Base-by-base conservation (phyloP, 2,113 vertebrate species). In the Trachemys scripta region DNA sequence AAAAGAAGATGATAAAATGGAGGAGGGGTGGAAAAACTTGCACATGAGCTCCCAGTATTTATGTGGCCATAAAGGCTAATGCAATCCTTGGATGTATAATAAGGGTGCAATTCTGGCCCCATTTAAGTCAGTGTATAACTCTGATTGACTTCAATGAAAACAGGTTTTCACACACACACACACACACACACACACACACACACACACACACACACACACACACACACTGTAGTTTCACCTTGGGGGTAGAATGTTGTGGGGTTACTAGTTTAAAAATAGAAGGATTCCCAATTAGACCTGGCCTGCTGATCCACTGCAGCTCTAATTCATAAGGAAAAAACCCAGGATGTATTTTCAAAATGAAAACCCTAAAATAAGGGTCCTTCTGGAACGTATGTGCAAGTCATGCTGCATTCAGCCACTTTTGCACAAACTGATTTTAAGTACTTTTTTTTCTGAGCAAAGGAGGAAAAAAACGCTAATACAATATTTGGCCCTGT, bases 61-160 rank as follows among this genome's bases (percentile, higher is more conserved):
- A 42, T 87, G 6, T 94, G 72, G 38, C 45, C 65, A 80, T 92
- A 95, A 89, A 11, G 20, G 94, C 31, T 92, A 72, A 90, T 65
- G 62, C 12, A 47, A 53, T 49, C 19, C 6, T 35, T 27, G 85
- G 84, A 82, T 96, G 25, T 94, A 29, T 50, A 47, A 96, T 95
- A 19, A 94, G 86, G 51, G 38, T 82, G 69, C 92, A 90, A 90
- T 50, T 49, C 38, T 80, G 69, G 35, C 51, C 27, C 62, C 38
- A 87, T n/a, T 76, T 31, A 90, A 85, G 80, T 80, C 42, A 90
- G 76, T 95, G 38, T 20, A 90, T 90, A 94, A 87, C 59, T 95
- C 4, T 0, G 3, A n/a, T 13, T 56, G 56, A 50, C 31, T 93
- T 20, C 79, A 91, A 9, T 1, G 16, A 4, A 87, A 50, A 76